phyloP scores from a whole-genome alignment of 2,888 invertebrate genomes.

The Phaedon cochleariae region DNA sequence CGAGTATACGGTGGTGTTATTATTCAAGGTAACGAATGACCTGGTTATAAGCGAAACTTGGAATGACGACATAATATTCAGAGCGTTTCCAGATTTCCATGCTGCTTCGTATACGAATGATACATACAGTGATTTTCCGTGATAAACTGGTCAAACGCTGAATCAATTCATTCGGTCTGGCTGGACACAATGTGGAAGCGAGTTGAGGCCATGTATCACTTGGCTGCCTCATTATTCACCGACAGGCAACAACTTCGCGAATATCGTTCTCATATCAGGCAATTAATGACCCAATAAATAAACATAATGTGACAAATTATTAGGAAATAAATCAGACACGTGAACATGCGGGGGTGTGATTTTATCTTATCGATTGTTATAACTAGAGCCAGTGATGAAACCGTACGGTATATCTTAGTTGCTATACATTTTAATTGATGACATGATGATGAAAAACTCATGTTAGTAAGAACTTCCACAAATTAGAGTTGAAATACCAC shows the following conservation, averaged over 20 bases:
- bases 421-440: too few species aligned
- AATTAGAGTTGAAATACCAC: too few species aligned
- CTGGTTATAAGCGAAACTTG: too few species aligned
- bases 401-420: too few species aligned
- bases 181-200: not conserved
- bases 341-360: constrained; percentile 33
- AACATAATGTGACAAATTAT: constrained; percentile 50
- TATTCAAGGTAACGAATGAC: too few species aligned
- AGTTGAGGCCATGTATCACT: constrained; percentile 29
- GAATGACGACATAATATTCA: too few species aligned
- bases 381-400: too few species aligned
- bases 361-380: constrained; percentile 3
- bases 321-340: constrained; percentile 43
- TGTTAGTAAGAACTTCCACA: too few species aligned
- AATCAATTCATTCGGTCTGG: not conserved
- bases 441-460: too few species aligned
- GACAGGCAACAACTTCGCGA: constrained; percentile 40
- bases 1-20: too few species aligned
- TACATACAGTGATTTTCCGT: not conserved
- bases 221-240: constrained; percentile 42
- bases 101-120: too few species aligned
- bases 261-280: constrained; percentile 44
- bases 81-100: too few species aligned
- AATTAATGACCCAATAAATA: constrained; percentile 49
- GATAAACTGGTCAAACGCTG: not conserved